phyloP scores from a whole-genome alignment of 2,888 invertebrate species.

The Prosopocoilus inquinatus region DNA sequence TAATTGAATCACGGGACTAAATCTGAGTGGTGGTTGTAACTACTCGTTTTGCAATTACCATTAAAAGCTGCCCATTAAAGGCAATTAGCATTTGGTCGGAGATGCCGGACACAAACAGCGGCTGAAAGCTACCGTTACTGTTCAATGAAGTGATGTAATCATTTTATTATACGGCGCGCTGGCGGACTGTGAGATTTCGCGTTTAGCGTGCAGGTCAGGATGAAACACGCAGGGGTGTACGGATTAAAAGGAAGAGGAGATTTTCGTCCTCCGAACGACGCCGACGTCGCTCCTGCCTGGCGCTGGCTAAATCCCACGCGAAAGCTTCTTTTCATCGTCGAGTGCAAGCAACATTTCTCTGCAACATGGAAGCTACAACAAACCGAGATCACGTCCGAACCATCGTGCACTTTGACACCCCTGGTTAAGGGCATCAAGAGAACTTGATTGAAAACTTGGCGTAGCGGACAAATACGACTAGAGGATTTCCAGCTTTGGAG shows the following conservation, averaged over 20 bases:
- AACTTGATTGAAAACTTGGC: constrained; percentile 50
- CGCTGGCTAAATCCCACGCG: background rate
- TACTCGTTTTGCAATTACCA: constrained; percentile 41
- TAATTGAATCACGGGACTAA: constrained; percentile 38
- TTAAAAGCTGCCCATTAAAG: constrained; percentile 42
- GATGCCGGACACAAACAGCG: constrained; percentile 27
- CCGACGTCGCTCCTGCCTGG: background rate
- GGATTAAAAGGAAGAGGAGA: constrained; percentile 10
- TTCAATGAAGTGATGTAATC: constrained; percentile 46
- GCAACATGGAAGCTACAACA: no score
- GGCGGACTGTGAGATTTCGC: constrained; percentile 36
- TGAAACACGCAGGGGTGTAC: constrained; percentile 6
- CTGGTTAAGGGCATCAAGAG: constrained; percentile 45
- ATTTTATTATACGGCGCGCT: constrained; percentile 42
- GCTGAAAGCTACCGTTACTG: constrained; percentile 37
- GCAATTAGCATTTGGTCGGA: constrained; percentile 37
- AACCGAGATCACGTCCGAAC: no score
- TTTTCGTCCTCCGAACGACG: constrained; percentile 10
- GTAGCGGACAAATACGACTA: constrained; percentile 48
- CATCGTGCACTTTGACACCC: constrained; percentile 32
- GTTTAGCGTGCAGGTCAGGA: constrained; percentile 37
- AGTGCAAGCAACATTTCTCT: no score
- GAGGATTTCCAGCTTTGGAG: constrained; percentile 44
- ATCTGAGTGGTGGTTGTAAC: constrained; percentile 34
- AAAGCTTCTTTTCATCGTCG: no score